Percentiles rank a stretch among this genome's conserved stretches.
Conservation (phyloP, 2,888 invertebrate genomes). For the Andrena hattorfiana region DNA sequence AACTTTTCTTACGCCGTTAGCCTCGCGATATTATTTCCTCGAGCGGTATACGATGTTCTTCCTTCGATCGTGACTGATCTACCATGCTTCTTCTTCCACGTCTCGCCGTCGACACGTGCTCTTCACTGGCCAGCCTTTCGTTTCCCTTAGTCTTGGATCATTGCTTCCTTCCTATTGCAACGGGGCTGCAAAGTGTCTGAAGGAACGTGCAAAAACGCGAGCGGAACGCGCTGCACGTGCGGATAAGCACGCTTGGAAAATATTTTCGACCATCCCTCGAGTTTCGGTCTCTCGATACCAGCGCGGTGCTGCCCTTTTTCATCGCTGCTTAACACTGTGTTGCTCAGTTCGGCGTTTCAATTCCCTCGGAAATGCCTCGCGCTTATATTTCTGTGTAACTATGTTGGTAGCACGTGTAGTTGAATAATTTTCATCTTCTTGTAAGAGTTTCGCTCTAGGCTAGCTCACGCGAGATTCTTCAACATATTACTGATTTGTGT, state of each 20-base stretch:
- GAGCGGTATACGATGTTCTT: slow-evolving; percentile 57
- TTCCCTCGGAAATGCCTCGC: not conserved
- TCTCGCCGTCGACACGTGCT: slow-evolving; percentile 69
- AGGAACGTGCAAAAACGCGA: slow-evolving; percentile 75
- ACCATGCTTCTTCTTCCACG: slow-evolving; percentile 65
- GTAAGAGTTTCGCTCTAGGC: too few species aligned
- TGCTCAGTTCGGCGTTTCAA: not conserved
- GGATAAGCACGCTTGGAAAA: slow-evolving; percentile 69
- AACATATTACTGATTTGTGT: too few species aligned
- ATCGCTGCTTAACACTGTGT: slow-evolving; percentile 17
- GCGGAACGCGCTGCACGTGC: slow-evolving; percentile 77
- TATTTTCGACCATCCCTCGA: slow-evolving; percentile 64
- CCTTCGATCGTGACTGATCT: slow-evolving; percentile 70
- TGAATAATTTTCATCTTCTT: too few species aligned
- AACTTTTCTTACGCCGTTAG: slow-evolving; percentile 66
- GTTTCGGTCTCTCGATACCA: slow-evolving; percentile 39
- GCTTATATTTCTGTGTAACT: not conserved
- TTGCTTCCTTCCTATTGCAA: slow-evolving; percentile 73
- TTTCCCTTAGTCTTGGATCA: slow-evolving; percentile 75
- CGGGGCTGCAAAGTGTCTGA: slow-evolving; percentile 57
- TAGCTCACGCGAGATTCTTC: too few species aligned
- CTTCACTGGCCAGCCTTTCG: slow-evolving; percentile 64
- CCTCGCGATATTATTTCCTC: slow-evolving; percentile 69
- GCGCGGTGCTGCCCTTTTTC: slow-evolving; percentile 15
- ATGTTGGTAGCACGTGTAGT: not conserved